These are phyloP conservation scores for Ctenochaetus hawaiiensis DNA, from an alignment of 2,797 vertebrate genomes.

Conservation along the genomic window DNA sequence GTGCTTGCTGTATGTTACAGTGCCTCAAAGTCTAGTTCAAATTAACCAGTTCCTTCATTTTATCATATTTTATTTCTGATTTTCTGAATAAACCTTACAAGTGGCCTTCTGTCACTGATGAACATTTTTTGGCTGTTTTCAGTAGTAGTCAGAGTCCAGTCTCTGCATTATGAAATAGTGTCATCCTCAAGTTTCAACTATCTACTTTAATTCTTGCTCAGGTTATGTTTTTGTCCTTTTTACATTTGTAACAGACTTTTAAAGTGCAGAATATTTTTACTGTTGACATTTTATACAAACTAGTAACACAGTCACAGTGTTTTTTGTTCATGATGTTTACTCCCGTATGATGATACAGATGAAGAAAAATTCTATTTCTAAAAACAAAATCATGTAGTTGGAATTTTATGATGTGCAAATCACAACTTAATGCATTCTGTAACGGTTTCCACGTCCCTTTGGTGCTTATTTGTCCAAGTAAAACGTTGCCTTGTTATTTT, in stretches of 20 bases:
- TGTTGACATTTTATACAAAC: slow-evolving; percentile 33
- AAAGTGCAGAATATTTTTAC: slow-evolving; percentile 32
- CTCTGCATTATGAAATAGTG: background rate
- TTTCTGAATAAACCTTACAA: slow-evolving; percentile 10
- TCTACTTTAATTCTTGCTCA: slow-evolving; percentile 62
- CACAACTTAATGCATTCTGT: slow-evolving; percentile 17
- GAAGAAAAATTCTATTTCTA: background rate
- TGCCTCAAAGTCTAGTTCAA: slow-evolving; percentile 41
- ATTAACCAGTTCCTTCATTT: background rate
- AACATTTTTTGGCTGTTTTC: background rate
- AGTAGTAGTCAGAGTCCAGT: slow-evolving; percentile 20
- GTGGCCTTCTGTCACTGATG: slow-evolving; percentile 22
- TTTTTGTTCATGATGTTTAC: slow-evolving; percentile 11
- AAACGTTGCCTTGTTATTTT: slow-evolving; percentile 29
- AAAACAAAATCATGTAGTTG: background rate
- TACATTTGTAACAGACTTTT: slow-evolving; percentile 51
- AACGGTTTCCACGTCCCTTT: slow-evolving; percentile 7
- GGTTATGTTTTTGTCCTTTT: slow-evolving; percentile 51
- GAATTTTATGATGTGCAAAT: slow-evolving; percentile 13
- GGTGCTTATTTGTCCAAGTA: slow-evolving; percentile 28
- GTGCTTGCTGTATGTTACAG: slow-evolving; percentile 9
- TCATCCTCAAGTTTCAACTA: slow-evolving; percentile 23
- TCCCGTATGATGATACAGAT: slow-evolving; percentile 2
- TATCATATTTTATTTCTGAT: slow-evolving; percentile 20
- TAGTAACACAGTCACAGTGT: slow-evolving; percentile 9